phyloP scores from a whole-genome alignment of 2,797 vertebrate species.

The Rousettus madagascariensis region DNA sequence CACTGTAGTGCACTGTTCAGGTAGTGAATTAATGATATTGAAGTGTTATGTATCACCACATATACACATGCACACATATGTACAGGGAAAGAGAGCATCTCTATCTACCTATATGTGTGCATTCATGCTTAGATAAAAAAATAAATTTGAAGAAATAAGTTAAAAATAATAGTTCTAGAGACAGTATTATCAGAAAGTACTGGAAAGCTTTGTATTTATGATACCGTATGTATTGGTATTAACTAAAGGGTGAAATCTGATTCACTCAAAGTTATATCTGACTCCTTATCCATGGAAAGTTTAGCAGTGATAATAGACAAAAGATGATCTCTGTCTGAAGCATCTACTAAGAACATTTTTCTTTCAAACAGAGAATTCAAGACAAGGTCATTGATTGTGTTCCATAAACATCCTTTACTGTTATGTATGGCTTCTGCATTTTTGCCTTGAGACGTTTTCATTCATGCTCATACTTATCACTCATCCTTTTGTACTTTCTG shows the following conservation, averaged over 20 bases:
- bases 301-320: constrained; percentile 35
- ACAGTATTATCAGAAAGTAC: constrained; percentile 1
- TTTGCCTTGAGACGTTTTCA: constrained; percentile 64
- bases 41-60: not conserved
- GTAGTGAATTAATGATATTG: not conserved
- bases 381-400: constrained; percentile 40
- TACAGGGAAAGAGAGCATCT: not conserved
- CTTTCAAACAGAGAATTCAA: constrained; percentile 54
- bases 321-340: constrained; percentile 30
- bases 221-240: not conserved
- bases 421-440: constrained; percentile 48
- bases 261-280: constrained; percentile 47
- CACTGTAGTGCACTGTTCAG: not conserved
- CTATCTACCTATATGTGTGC: not conserved
- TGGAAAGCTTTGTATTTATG: constrained; percentile 38
- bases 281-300: not conserved
- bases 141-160: not conserved
- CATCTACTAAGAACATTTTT: constrained; percentile 41
- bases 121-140: not conserved
- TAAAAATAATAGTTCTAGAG: not conserved
- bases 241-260: constrained; percentile 16
- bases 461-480: constrained; percentile 55
- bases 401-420: constrained; percentile 42
- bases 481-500: constrained; percentile 33
- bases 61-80: not conserved